phyloP scores from a whole-genome alignment of 2,797 vertebrate genomes.

The Lindbergichthys nudifrons region DNA sequence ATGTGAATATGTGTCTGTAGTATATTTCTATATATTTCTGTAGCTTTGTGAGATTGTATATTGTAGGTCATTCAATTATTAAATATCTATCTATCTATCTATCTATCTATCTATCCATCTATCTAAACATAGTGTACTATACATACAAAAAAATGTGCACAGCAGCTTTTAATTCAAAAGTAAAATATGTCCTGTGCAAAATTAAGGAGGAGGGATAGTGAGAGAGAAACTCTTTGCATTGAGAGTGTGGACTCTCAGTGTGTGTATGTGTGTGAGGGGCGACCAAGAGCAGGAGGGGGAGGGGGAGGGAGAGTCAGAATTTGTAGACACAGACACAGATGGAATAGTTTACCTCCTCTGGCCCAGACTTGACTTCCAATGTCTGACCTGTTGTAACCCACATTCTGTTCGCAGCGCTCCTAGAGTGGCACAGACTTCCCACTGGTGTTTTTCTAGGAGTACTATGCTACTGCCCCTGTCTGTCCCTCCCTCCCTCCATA shows the following conservation, averaged over 20 bases:
- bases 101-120: no score
- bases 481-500: constrained; percentile 38
- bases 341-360: constrained; percentile 87
- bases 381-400: constrained; percentile 90
- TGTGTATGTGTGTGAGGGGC: constrained; percentile 44
- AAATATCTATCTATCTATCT: no score
- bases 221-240: constrained; percentile 36
- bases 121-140: no score
- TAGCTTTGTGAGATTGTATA: no score
- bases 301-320: constrained; percentile 47
- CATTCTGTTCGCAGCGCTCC: constrained; percentile 81
- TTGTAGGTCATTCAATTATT: no score
- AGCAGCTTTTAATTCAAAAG: no score
- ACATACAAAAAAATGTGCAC: no score
- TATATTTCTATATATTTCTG: no score
- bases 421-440: constrained; percentile 79
- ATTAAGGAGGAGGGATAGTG: constrained; percentile 23
- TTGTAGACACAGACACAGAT: constrained; percentile 86
- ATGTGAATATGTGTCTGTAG: no score
- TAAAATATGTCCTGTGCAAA: no score
- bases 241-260: constrained; percentile 30
- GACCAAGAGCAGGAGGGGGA: constrained; percentile 28
- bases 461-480: constrained; percentile 55
- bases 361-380: constrained; percentile 90
- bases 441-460: constrained; percentile 76